Conservation (phyloP, 2,888 invertebrate species). For the Scaptomyza tumidula region DNA sequence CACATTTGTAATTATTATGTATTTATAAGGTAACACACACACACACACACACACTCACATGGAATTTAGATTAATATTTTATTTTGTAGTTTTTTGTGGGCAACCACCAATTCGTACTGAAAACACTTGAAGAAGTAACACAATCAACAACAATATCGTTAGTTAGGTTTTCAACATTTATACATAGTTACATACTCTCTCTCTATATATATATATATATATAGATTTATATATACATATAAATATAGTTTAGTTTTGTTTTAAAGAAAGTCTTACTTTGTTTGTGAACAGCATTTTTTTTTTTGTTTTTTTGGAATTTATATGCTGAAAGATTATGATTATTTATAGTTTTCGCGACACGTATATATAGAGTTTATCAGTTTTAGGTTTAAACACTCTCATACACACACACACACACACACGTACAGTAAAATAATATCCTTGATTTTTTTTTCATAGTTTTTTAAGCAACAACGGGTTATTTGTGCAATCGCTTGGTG, state of each 20-base stretch:
- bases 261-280: conserved; percentile 46
- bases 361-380: background rate
- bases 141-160: conserved; percentile 6
- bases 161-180: conserved; percentile 11
- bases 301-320: conserved; percentile 21
- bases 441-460: conserved; percentile 61
- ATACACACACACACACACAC: conserved; percentile 2
- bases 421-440: conserved; percentile 30
- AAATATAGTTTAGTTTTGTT: conserved; percentile 18
- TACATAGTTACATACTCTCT: background rate
- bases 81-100: conserved; percentile 3
- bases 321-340: conserved; percentile 4
- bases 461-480: conserved; percentile 87
- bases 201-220: conserved; percentile 3
- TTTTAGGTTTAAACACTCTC: conserved; percentile 12
- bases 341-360: background rate
- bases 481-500: conserved; percentile 93
- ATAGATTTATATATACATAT: background rate
- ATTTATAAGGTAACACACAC: conserved; percentile 8
- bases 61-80: conserved; percentile 12
- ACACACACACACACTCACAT: conserved; percentile 12
- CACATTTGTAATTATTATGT: conserved; percentile 27
- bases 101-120: conserved; percentile 37
- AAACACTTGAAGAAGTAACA: background rate
- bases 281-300: conserved; percentile 67